phyloP scores from a whole-genome alignment of 2,888 invertebrate species.

The Altica lythri region DNA sequence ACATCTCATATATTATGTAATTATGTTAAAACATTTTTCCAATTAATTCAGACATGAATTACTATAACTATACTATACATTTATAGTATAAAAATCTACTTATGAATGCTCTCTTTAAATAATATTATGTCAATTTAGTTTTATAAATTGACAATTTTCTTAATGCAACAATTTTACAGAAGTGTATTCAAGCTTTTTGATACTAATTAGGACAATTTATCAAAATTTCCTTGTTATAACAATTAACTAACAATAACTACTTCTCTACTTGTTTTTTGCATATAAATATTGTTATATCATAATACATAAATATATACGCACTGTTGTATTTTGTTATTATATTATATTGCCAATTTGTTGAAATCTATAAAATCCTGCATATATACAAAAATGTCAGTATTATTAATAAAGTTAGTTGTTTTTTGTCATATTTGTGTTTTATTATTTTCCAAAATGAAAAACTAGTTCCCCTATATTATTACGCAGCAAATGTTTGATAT shows the following conservation, averaged over 20 bases:
- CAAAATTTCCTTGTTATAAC: neutral
- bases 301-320: neutral
- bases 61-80: neutral
- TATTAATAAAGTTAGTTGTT: conserved; percentile 4
- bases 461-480: no score
- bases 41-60: neutral
- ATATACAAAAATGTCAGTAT: conserved; percentile 2
- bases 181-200: neutral
- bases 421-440: neutral
- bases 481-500: no score
- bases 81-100: neutral
- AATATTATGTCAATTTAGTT: neutral
- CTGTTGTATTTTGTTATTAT: conserved; percentile 1
- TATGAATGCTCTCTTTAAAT: neutral
- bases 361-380: neutral
- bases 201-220: neutral
- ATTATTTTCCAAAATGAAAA: neutral
- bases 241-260: neutral
- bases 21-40: neutral
- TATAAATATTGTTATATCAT: no score
- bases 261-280: neutral
- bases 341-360: neutral
- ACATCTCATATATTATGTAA: neutral
- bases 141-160: neutral
- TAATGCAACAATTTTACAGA: neutral